These are phyloP conservation scores for Poeciliopsis paucimaculata DNA, from an alignment of 2,797 vertebrate species.

Conservation along the genomic window DNA sequence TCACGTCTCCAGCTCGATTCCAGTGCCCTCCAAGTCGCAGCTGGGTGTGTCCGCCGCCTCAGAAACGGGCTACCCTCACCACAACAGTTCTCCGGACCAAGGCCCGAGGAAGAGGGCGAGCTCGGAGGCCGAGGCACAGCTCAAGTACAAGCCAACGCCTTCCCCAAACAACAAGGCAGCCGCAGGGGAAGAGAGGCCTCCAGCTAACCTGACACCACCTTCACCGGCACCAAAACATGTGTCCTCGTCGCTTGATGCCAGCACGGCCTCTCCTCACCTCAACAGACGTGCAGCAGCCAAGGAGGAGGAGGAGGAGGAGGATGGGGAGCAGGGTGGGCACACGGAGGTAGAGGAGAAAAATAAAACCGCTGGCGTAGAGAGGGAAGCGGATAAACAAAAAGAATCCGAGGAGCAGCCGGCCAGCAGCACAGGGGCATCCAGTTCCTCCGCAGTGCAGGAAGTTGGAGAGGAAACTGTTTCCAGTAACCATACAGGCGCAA, in stretches of 20 bases:
- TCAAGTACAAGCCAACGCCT: conserved; percentile 83
- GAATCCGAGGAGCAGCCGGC: conserved; percentile 38
- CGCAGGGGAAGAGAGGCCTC: conserved; percentile 50
- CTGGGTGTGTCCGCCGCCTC: conserved; percentile 79
- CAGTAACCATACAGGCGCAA: conserved; percentile 62
- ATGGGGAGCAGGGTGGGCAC: conserved; percentile 19
- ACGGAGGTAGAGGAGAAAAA: conserved; percentile 9
- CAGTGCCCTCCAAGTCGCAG: conserved; percentile 88
- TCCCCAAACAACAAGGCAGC: conserved; percentile 84
- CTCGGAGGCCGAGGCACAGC: conserved; percentile 85
- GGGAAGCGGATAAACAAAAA: conserved; percentile 27
- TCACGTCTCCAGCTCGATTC: conserved; percentile 88
- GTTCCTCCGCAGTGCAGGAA: conserved; percentile 45
- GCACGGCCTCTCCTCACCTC: conserved; percentile 70
- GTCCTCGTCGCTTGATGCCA: conserved; percentile 84
- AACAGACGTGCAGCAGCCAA: conserved; percentile 68
- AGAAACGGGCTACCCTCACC: conserved; percentile 79
- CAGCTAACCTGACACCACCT: conserved; percentile 24
- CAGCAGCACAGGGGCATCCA: conserved; percentile 21
- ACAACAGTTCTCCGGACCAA: conserved; percentile 86
- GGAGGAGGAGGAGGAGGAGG: conserved; percentile 22
- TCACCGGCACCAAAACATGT: conserved; percentile 67
- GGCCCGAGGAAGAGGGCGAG: conserved; percentile 87
- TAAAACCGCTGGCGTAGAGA: conserved; percentile 20
- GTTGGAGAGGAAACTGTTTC: conserved; percentile 52